Base-by-base conservation (phyloP, 2,113 vertebrate genomes). In the Zosterops japonicus region DNA sequence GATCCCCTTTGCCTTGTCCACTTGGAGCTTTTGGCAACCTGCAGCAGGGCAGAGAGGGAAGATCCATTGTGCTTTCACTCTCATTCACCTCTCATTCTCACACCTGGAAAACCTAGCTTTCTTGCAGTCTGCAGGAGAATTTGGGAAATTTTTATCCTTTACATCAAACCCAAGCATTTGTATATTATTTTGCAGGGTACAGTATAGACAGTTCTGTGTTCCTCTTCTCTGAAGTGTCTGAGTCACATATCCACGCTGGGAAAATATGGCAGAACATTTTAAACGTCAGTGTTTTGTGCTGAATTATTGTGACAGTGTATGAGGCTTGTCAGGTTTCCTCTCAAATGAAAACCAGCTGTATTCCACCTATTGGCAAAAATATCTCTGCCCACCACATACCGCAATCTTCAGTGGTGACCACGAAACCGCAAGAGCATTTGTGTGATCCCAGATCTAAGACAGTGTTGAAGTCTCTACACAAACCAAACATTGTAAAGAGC, bases 401-500 rank as follows among this genome's bases (percentile, higher is more conserved):
- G 24, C 96, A 97, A 97, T 97, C 98, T 98, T 97, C 97, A 97
- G 97, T 85, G 90, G 96, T 97, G 84, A 93, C 98, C 98, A 97
- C 94, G 95, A 98, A 98, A 98, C 98, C 98, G 72, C 97, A 96
- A 97, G 96, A 97, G 97, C 97, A 97, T 98, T 98, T 98, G 98
- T 98, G 97, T 97, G 97, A 98, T 96, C 97, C 97, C 93, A 97
- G 97, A 97, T 98, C 98, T 98, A 97, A 98, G 97, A 98, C 97
- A 97, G 97, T 97, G 97, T 93, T 98, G 97, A 98, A 98, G 98
- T 98, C 94, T 95, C 96, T 97, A 97, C 98, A 98, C 97, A 98
- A 97, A 98, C 98, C 97, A 98, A 98, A 98, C 98, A 98, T 97
- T 98, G 98, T 98, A 97, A 98, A 98, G 96, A 98, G 96, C 92